These are phyloP conservation scores for Vireo griseus DNA, from an alignment of 2,797 vertebrate genomes.

Conservation along the genomic window DNA sequence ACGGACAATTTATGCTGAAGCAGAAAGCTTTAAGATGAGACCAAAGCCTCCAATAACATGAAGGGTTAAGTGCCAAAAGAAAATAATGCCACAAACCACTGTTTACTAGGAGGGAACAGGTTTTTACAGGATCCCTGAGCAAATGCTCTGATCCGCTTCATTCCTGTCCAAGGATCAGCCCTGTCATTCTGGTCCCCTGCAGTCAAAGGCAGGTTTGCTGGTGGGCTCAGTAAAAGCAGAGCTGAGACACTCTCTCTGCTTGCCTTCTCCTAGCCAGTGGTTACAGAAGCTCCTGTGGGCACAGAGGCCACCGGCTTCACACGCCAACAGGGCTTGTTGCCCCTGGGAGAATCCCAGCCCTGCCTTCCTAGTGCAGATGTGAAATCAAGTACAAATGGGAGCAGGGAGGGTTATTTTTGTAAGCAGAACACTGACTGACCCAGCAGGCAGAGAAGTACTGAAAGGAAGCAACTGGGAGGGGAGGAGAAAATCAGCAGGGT, in stretches of 20 bases:
- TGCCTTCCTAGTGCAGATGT: not conserved
- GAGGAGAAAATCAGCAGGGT: not conserved
- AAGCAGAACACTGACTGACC: not conserved
- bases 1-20: not conserved
- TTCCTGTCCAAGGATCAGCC: not conserved
- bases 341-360: not conserved
- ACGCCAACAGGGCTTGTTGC: not conserved
- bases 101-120: not conserved
- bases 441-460: not conserved
- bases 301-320: rapidly evolving
- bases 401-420: not conserved
- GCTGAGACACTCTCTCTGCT: not conserved
- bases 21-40: not conserved
- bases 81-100: rapidly evolving
- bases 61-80: not conserved
- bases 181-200: not conserved
- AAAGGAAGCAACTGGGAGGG: not conserved
- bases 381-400: not conserved
- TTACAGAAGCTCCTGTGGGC: not conserved
- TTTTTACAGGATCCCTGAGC: not conserved
- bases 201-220: not conserved
- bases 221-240: not conserved
- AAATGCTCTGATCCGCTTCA: not conserved
- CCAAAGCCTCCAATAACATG: not conserved
- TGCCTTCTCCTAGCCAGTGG: not conserved